phyloP scores from a whole-genome alignment of 2,888 invertebrate species.

The Macrostomum cliftonense region DNA sequence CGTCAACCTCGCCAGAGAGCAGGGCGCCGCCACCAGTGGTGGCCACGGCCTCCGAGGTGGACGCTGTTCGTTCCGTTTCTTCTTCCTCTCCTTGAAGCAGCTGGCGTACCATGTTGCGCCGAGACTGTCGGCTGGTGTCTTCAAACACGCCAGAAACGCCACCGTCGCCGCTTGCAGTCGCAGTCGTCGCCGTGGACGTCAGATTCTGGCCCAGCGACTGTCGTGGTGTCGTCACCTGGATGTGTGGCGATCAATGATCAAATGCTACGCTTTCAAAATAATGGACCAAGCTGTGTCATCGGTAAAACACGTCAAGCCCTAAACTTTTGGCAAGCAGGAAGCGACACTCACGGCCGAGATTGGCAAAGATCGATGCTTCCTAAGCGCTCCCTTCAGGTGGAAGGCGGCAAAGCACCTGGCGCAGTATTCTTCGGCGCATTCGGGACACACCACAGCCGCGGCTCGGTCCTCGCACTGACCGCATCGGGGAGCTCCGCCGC shows the following conservation, averaged over 20 bases:
- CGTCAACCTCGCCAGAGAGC: slow-evolving; percentile 26
- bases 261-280: no score
- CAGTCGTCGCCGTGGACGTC: not conserved
- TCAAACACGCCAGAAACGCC: not conserved
- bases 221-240: no score
- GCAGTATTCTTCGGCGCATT: slow-evolving; percentile 36
- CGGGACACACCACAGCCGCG: slow-evolving; percentile 33
- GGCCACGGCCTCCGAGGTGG: not conserved
- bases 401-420: slow-evolving; percentile 34
- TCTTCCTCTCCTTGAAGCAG: not conserved
- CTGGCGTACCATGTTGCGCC: not conserved
- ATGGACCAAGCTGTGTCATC: no score
- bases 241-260: no score
- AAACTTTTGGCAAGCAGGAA: no score
- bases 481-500: slow-evolving; percentile 22
- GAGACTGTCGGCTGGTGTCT: not conserved
- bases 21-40: slow-evolving; percentile 14
- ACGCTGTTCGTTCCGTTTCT: no score
- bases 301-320: no score
- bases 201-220: not conserved
- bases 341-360: slow-evolving; percentile 12
- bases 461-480: slow-evolving; percentile 35
- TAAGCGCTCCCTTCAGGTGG: slow-evolving; percentile 35
- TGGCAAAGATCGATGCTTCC: slow-evolving; percentile 33
- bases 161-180: not conserved